Evolutionary conservation across 1,140 invertebrate species (phyloP).

Genomic region (Philaenus spumarius): DNA sequence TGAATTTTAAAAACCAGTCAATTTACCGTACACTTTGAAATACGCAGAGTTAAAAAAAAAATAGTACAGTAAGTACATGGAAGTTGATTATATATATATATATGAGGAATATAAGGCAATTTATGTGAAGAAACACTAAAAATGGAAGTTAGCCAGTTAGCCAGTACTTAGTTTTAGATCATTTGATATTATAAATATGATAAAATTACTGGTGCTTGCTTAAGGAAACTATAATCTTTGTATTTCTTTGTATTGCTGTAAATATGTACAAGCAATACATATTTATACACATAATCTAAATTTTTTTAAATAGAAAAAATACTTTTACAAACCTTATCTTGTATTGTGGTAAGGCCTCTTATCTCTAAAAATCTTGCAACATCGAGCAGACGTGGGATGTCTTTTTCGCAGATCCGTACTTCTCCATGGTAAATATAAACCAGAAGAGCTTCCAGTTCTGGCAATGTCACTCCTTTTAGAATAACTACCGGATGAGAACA

Average conservation of each 20-base stretch:
- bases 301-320: slow-evolving; percentile 2
- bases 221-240: not conserved
- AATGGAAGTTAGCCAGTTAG: too few species aligned
- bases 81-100: too few species aligned
- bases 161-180: not conserved
- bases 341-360: slow-evolving; percentile 64
- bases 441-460: slow-evolving; percentile 63
- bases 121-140: too few species aligned
- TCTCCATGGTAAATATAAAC: slow-evolving; percentile 82
- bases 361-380: slow-evolving; percentile 80
- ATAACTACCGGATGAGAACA: slow-evolving; percentile 77
- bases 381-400: slow-evolving; percentile 73
- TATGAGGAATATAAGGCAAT: too few species aligned
- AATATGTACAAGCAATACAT: too few species aligned
- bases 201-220: not conserved
- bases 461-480: slow-evolving; percentile 66
- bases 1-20: too few species aligned
- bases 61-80: too few species aligned
- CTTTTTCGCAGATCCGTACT: slow-evolving; percentile 80
- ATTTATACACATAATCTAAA: not conserved
- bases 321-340: slow-evolving; percentile 15
- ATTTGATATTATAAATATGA: not conserved
- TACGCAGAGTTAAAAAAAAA: too few species aligned
- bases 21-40: too few species aligned
- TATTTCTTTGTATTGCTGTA: not conserved